Percentiles rank a stretch among this genome's conserved stretches.
Conservation (phyloP, 2,888 invertebrate genomes). For the Drosophila paracracens region DNA sequence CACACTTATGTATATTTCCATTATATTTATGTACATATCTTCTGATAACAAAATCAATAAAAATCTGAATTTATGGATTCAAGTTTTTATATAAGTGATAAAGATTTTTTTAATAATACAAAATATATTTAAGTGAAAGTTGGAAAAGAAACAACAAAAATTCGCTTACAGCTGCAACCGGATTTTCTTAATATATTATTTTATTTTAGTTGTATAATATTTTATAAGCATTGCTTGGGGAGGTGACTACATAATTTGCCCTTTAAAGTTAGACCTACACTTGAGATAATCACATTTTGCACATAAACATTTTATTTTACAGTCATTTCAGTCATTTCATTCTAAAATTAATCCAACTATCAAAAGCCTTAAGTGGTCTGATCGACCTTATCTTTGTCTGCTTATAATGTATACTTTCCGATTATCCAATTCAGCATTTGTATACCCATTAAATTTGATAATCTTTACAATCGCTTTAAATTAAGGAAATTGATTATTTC, state of each 20-base stretch:
- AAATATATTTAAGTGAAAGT: not conserved
- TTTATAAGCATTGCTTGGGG: not conserved
- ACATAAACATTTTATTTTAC: not conserved
- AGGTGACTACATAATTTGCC: not conserved
- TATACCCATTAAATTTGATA: not conserved
- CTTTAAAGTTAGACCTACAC: not conserved
- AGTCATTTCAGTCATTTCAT: not conserved
- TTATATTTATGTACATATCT: slow-evolving; percentile 10
- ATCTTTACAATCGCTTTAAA: slow-evolving; percentile 1
- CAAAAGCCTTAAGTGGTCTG: not conserved
- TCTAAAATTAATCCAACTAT: not conserved
- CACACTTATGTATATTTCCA: slow-evolving; percentile 24
- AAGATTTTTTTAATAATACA: not conserved
- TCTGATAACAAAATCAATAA: slow-evolving; percentile 9
- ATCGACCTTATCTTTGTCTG: not conserved
- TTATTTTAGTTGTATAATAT: not conserved
- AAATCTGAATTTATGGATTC: not conserved
- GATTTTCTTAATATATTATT: not conserved
- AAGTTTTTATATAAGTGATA: not conserved
- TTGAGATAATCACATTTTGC: not conserved
- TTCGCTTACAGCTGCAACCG: not conserved
- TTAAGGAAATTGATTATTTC: slow-evolving; percentile 4
- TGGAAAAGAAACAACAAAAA: not conserved
- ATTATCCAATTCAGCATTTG: not conserved
- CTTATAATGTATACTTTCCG: not conserved